These are phyloP conservation scores for Lagopus muta DNA, from an alignment of 2,113 vertebrate species.

Conservation along the genomic window DNA sequence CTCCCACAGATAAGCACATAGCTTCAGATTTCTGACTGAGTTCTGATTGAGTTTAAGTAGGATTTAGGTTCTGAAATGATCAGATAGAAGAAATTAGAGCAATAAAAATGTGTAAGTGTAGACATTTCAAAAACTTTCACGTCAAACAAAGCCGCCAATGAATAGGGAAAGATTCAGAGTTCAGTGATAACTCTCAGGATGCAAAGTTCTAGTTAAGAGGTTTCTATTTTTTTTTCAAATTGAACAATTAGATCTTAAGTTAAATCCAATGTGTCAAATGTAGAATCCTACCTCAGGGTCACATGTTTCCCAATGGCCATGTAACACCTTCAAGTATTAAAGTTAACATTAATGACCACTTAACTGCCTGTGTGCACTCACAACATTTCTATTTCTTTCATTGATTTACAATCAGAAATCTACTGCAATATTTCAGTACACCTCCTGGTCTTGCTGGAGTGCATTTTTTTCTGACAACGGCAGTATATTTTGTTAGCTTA, in stretches of 20 bases:
- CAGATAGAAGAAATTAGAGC: background rate
- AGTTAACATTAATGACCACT: background rate
- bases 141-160: background rate
- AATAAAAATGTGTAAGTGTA: background rate
- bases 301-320: background rate
- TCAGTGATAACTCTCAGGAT: background rate
- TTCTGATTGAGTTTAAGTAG: background rate
- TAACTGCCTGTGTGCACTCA: background rate
- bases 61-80: background rate
- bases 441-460: background rate
- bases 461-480: rapidly evolving
- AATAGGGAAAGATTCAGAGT: background rate
- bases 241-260: background rate
- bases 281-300: background rate
- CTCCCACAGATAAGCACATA: background rate
- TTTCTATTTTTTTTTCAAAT: background rate
- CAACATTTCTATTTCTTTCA: background rate
- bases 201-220: background rate
- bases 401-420: background rate
- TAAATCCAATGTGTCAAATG: background rate
- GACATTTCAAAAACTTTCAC: background rate
- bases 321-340: background rate
- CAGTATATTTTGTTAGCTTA: background rate
- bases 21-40: background rate
- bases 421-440: background rate